Conservation (phyloP, 2,113 vertebrate genomes). For the Carlito syrichta region DNA sequence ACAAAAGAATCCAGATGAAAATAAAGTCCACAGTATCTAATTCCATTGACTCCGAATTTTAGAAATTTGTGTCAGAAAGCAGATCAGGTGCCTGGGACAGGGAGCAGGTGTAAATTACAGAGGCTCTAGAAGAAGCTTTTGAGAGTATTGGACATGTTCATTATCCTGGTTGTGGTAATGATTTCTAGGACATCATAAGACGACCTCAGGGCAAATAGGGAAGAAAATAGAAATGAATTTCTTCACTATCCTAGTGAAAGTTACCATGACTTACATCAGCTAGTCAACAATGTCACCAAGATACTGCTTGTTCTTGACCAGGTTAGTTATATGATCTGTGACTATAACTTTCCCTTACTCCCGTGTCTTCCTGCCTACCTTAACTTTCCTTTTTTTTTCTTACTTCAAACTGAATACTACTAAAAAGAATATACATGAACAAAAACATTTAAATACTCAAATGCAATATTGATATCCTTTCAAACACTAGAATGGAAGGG, state of each 20-base stretch:
- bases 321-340: not conserved
- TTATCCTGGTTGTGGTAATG: not conserved
- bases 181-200: not conserved
- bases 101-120: not conserved
- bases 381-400: not conserved
- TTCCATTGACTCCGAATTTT: not conserved
- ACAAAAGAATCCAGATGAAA: not conserved
- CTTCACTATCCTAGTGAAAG: not conserved
- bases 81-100: not conserved
- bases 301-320: not conserved
- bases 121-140: not conserved
- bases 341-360: not conserved
- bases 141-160: not conserved
- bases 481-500: not conserved
- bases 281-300: not conserved
- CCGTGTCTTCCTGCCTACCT: not conserved
- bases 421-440: not conserved
- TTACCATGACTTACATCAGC: not conserved
- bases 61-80: not conserved
- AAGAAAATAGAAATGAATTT: not conserved
- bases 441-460: slow-evolving; percentile 17
- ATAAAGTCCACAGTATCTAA: not conserved
- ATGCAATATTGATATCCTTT: not conserved
- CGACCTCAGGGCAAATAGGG: not conserved
- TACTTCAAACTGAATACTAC: not conserved